A percentile compares a stretch with the other conserved stretches of the same genome.
Evolutionary conservation across 53 echinoderm and acorn worm species (phyloP).

Genomic region (Paracentrotus lividus): DNA sequence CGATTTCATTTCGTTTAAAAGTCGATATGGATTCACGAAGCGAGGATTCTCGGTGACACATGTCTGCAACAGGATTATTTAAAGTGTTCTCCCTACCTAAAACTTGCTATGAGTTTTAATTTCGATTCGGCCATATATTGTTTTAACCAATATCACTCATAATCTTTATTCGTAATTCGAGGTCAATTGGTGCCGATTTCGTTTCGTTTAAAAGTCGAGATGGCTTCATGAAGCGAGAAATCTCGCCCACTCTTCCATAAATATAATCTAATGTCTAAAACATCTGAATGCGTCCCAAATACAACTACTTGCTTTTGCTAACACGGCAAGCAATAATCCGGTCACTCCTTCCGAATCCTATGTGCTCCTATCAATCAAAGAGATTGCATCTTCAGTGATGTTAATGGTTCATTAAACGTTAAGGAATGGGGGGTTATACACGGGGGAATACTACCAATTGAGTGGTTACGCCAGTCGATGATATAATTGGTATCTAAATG

Average conservation of each 20-base stretch:
- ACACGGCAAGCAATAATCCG: not conserved
- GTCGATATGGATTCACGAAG: too few relatives aligned
- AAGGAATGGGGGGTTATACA: not conserved
- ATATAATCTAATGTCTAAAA: not conserved
- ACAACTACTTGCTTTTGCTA: not conserved
- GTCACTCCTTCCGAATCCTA: not conserved
- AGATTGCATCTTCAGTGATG: not conserved
- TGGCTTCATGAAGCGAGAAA: not conserved
- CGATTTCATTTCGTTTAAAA: too few relatives aligned
- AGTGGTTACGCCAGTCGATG: not conserved
- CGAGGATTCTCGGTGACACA: too few relatives aligned
- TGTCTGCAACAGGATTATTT: too few relatives aligned
- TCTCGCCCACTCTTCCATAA: not conserved
- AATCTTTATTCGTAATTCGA: too few relatives aligned
- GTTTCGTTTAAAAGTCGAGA: not conserved
- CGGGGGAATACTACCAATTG: constrained; percentile 1
- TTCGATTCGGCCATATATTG: too few relatives aligned
- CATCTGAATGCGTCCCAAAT: not conserved
- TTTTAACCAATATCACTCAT: too few relatives aligned
- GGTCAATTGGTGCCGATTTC: too few relatives aligned
- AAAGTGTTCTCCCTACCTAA: too few relatives aligned
- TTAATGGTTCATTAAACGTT: constrained; percentile 43
- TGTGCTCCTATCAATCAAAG: not conserved
- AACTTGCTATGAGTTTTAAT: too few relatives aligned
- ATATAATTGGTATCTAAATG: not conserved